Evolutionary conservation across 2,888 invertebrate species (phyloP).

Genomic region (Subacronicta megacephala): DNA sequence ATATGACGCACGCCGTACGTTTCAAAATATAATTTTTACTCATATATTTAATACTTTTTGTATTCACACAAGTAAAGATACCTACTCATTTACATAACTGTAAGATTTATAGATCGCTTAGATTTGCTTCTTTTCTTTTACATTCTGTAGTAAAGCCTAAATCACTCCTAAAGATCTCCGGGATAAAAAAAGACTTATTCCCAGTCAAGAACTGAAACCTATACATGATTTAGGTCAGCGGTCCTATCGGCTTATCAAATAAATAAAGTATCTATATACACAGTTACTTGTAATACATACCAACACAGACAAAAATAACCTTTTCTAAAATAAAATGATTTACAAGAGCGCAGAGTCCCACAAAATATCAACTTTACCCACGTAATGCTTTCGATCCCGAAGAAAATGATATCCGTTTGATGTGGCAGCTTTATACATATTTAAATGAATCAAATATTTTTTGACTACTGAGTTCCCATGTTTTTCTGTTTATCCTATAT

Average conservation of each 20-base stretch:
- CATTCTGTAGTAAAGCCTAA: neutral
- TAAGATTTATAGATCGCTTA: no score
- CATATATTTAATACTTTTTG: no score
- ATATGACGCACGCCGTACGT: no score
- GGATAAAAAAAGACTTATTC: neutral
- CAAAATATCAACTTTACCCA: slow-evolving; percentile 41
- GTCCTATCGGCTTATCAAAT: neutral
- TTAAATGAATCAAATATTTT: slow-evolving; percentile 70
- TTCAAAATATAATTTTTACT: no score
- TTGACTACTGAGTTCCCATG: slow-evolving; percentile 41
- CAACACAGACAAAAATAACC: slow-evolving; percentile 15
- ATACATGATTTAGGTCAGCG: neutral
- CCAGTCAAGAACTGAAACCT: neutral
- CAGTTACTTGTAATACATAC: neutral
- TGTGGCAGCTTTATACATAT: slow-evolving; percentile 70
- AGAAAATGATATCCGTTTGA: slow-evolving; percentile 65
- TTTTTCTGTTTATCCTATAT: slow-evolving; percentile 52
- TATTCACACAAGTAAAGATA: no score
- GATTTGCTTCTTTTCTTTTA: neutral
- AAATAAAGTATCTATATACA: neutral
- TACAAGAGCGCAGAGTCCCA: slow-evolving; percentile 25
- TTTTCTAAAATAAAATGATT: slow-evolving; percentile 48
- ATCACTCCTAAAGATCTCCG: neutral
- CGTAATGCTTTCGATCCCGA: slow-evolving; percentile 55
- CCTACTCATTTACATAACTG: no score